Evolutionary conservation across 2,888 invertebrate genomes (phyloP), one percentile per base, ranked within the genome.

Genomic region (Cyaniris semiargus): DNA sequence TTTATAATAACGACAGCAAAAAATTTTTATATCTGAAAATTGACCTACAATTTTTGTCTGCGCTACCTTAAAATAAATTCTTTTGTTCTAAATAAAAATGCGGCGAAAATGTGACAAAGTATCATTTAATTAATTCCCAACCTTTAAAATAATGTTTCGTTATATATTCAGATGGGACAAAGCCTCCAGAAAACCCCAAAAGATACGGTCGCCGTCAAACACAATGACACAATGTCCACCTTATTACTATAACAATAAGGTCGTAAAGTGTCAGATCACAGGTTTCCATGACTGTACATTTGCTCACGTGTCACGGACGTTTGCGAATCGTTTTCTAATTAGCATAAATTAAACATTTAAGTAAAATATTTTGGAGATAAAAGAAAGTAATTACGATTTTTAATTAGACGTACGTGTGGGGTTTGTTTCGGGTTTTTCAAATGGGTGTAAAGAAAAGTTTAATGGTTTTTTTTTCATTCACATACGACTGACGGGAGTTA

Each of bases 111-210:
- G 66, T 66, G 66, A 66, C 60, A 60, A 23, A 60, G 8, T 8
- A 58, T 60, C 60, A 60, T 60, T 23, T 60, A 60, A 60, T 60
- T 60, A 60, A 60, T 23, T 31, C 66, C 66, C 66, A 66, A 66
- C 66, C 66, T 66, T 66, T 23, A 60, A 4, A 58, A n/a, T 60
- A 58, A 7, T 66, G 66, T 66, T 31, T 27, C 27, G 27, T 66
- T 66, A 66, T 21, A 18, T 66, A 66, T 66, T 66, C 31, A 66
- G 66, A 66, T 27, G 66, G 66, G 18, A 66, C 27, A 66, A 66
- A 66, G 66, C 27, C 18, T 66, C 27, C 0, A 0, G 18, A 66
- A 31, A 66, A 66, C 5, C 27, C 5, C 15, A 13, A 27, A 31
- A 66, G 66, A 18, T 66, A 66, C 66, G 4, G 27, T 66, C 5